phyloP scores from a whole-genome alignment of 2,888 invertebrate species.

The Eutolmus rufibarbis region DNA sequence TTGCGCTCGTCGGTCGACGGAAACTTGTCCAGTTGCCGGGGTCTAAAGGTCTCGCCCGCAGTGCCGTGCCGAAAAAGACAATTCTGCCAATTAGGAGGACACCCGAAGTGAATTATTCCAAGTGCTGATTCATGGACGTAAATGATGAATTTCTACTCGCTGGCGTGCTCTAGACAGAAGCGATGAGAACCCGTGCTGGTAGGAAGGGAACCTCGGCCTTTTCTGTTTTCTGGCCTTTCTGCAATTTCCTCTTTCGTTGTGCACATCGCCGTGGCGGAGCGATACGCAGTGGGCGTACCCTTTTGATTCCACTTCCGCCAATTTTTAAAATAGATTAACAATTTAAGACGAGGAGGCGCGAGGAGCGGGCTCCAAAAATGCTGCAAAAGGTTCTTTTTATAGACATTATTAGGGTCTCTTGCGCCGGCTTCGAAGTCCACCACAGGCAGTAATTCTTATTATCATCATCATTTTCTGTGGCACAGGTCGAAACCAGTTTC shows the following conservation, averaged over 20 bases:
- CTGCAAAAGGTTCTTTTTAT: neutral
- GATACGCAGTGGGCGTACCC: slow-evolving; percentile 37
- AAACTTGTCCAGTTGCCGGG: neutral
- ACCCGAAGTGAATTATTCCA: neutral
- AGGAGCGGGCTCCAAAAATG: neutral
- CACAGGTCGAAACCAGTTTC: neutral
- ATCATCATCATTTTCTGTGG: neutral
- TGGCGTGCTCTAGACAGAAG: neutral
- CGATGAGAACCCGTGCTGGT: neutral
- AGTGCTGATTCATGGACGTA: slow-evolving; percentile 14
- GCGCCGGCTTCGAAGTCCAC: neutral
- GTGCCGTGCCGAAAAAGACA: neutral
- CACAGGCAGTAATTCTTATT: too few species aligned
- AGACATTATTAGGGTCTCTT: neutral
- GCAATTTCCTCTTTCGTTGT: neutral
- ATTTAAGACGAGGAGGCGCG: neutral
- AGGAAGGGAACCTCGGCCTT: neutral
- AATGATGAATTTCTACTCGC: neutral
- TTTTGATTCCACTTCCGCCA: slow-evolving; percentile 27
- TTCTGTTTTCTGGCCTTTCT: neutral
- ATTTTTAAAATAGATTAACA: slow-evolving; percentile 22
- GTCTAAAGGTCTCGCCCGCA: neutral
- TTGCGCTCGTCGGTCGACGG: neutral
- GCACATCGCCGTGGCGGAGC: neutral
- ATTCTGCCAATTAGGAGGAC: neutral